Conservation (phyloP, 2,888 invertebrate species). For the Dione juno region DNA sequence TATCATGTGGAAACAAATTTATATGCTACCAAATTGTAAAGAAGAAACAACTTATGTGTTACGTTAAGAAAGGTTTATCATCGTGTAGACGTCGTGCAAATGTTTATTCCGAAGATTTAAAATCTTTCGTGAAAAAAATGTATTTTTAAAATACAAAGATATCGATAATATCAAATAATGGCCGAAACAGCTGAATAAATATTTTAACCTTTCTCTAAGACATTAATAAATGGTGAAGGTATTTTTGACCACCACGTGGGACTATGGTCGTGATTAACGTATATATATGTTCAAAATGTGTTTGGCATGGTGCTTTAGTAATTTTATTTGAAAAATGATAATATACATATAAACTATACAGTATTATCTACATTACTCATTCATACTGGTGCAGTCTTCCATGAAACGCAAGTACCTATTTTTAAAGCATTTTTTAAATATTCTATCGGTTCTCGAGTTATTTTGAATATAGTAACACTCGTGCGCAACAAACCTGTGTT, state of each 20-base stretch:
- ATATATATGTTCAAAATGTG: constrained; percentile 66
- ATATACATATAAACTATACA: constrained; percentile 63
- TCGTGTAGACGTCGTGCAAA: constrained; percentile 70
- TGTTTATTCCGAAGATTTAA: constrained; percentile 74
- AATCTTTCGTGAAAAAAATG: constrained; percentile 75
- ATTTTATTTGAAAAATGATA: constrained; percentile 71
- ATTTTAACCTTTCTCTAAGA: constrained; percentile 44
- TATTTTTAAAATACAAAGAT: constrained; percentile 77
- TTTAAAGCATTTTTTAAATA: constrained; percentile 51
- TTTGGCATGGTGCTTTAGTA: constrained; percentile 77
- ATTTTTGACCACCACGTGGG: constrained; percentile 50
- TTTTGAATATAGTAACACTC: constrained; percentile 39
- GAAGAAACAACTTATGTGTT: constrained; percentile 70
- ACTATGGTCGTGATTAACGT: constrained; percentile 51
- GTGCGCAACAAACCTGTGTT: constrained; percentile 25
- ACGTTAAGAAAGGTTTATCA: constrained; percentile 69
- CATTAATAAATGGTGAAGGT: constrained; percentile 49
- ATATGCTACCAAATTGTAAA: constrained; percentile 70
- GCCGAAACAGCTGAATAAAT: constrained; percentile 40
- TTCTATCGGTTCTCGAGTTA: constrained; percentile 41
- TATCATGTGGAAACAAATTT: constrained; percentile 78
- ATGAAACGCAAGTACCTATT: constrained; percentile 63
- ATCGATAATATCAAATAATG: constrained; percentile 41
- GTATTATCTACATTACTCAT: constrained; percentile 72
- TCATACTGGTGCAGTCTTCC: constrained; percentile 77